Evolutionary conservation across 92 coral and sea anemone species (phyloP).

Genomic region (Anthopleura xanthogrammica): DNA sequence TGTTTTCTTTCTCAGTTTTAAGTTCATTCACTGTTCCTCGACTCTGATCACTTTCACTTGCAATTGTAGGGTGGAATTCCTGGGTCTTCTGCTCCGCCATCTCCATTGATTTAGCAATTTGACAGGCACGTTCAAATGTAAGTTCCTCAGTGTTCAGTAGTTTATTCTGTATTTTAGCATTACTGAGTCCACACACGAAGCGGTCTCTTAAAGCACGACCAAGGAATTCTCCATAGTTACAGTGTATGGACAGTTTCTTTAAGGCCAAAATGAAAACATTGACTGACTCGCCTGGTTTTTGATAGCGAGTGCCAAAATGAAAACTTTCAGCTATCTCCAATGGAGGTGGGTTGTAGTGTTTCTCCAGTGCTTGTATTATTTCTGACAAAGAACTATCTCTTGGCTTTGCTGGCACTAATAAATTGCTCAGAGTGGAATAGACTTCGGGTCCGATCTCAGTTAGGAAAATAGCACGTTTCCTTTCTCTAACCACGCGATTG

Average conservation of each 20-base stretch:
- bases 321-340: constrained; percentile 49
- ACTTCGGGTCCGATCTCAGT: constrained; percentile 56
- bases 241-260: constrained; percentile 50
- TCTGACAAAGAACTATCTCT: constrained; percentile 31
- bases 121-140: constrained; percentile 47
- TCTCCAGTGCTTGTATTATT: constrained; percentile 29
- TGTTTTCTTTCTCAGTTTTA: constrained; percentile 13
- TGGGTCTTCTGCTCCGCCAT: constrained; percentile 64
- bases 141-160: constrained; percentile 35
- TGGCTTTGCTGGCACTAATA: constrained; percentile 43
- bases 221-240: constrained; percentile 56
- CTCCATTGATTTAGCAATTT: constrained; percentile 57
- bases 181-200: constrained; percentile 55
- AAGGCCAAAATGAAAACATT: constrained; percentile 43
- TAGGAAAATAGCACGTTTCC: constrained; percentile 48
- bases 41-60: constrained; percentile 14
- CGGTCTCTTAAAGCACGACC: constrained; percentile 50
- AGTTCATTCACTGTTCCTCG: constrained; percentile 31
- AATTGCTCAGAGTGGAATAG: constrained; percentile 41
- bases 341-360: constrained; percentile 46
- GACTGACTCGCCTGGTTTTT: constrained; percentile 42
- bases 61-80: constrained; percentile 43
- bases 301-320: constrained; percentile 48
- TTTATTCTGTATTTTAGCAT: constrained; percentile 51
- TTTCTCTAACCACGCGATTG: constrained; percentile 30